A percentile compares a stretch with the other conserved stretches of the same genome.
Evolutionary conservation across 1,140 invertebrate genomes (phyloP).

Genomic region (Pogonomyrmex californicus): DNA sequence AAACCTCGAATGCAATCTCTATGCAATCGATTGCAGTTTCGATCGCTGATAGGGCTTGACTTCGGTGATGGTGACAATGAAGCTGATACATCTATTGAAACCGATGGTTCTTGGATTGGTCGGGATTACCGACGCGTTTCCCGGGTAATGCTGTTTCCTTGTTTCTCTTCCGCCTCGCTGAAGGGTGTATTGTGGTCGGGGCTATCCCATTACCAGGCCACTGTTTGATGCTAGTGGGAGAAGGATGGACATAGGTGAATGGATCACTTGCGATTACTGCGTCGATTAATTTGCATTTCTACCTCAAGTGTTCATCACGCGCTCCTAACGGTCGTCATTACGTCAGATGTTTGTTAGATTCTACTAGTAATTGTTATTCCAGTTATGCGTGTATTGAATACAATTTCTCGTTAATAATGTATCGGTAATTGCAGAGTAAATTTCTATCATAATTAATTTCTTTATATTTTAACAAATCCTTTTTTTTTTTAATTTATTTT

Average conservation of each 20-base stretch:
- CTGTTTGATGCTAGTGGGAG: conserved; percentile 80
- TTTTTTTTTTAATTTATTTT: not conserved
- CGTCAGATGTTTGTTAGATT: conserved; percentile 36
- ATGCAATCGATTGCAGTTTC: not conserved
- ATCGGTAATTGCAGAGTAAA: not conserved
- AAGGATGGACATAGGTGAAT: conserved; percentile 67
- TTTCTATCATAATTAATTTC: not conserved
- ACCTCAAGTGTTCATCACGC: conserved; percentile 66
- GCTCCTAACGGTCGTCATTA: conserved; percentile 46
- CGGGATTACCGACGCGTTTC: conserved; percentile 81
- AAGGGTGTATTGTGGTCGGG: conserved; percentile 84
- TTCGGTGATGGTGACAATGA: conserved; percentile 71
- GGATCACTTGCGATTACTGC: conserved; percentile 70
- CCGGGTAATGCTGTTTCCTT: conserved; percentile 85
- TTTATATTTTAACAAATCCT: not conserved
- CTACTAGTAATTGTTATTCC: conserved; percentile 8
- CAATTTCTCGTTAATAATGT: not conserved
- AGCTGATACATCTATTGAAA: conserved; percentile 70
- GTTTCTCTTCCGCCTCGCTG: conserved; percentile 85
- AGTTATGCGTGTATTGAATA: not conserved
- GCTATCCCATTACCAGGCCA: conserved; percentile 84
- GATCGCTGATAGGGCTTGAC: conserved; percentile 18
- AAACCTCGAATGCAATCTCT: not conserved
- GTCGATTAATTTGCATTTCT: conserved; percentile 81
- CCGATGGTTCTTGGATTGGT: conserved; percentile 76